Evolutionary conservation across 2,888 invertebrate genomes (phyloP).

Genomic region (Galeruca laticollis): DNA sequence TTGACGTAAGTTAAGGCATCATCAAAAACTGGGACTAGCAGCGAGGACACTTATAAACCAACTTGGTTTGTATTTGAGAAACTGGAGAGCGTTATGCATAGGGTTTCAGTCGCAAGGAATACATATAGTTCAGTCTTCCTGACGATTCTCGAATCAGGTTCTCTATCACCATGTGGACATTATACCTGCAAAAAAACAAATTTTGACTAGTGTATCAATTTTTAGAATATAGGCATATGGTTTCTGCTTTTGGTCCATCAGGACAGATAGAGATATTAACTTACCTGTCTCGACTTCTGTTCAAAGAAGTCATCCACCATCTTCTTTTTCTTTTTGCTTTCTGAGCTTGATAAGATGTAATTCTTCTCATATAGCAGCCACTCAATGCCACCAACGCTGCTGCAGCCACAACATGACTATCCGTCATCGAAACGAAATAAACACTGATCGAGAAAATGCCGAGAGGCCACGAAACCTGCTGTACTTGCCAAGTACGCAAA

Average conservation of each 20-base stretch:
- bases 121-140: constrained; percentile 18
- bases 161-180: constrained; percentile 6
- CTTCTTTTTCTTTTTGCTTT: too few species aligned
- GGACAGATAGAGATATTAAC: constrained; percentile 16
- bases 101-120: constrained; percentile 12
- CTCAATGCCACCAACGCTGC: background rate
- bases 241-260: constrained; percentile 16
- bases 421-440: background rate
- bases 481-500: too few species aligned
- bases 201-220: constrained; percentile 17
- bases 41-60: constrained; percentile 17
- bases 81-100: constrained; percentile 16
- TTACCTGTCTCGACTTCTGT: constrained; percentile 18
- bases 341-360: too few species aligned
- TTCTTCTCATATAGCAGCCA: background rate
- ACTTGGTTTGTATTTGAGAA: constrained; percentile 13
- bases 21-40: constrained; percentile 14
- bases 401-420: background rate
- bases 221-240: background rate
- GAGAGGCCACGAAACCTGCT: too few species aligned
- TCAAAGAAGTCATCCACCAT: constrained; percentile 16
- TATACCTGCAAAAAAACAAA: constrained; percentile 9
- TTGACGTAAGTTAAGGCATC: constrained; percentile 13
- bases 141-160: constrained; percentile 12
- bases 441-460: background rate